Evolutionary conservation across 2,797 vertebrate species (phyloP).

Genomic region (Myiotriccus ornatus): DNA sequence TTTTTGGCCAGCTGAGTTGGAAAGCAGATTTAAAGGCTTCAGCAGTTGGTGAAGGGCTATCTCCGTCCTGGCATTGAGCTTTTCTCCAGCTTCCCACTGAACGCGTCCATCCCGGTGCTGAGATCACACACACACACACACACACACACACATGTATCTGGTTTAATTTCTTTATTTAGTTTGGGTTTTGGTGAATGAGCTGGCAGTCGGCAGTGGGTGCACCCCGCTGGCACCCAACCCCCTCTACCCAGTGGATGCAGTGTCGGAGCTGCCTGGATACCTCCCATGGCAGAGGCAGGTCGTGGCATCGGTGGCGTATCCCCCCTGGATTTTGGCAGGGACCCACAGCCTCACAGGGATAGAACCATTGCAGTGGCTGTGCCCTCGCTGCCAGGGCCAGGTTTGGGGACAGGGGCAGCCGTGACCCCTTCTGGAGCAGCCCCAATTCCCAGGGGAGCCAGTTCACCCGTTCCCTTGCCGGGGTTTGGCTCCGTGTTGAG

Average conservation of each 20-base stretch:
- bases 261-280: neutral
- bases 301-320: fast-evolving
- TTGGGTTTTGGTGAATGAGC: neutral
- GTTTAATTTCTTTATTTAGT: neutral
- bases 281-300: neutral
- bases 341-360: fast-evolving
- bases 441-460: neutral
- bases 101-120: fast-evolving
- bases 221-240: neutral
- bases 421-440: neutral
- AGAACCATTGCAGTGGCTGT: fast-evolving
- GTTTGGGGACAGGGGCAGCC: neutral
- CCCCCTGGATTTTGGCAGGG: neutral
- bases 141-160: fast-evolving
- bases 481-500: neutral
- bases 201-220: neutral
- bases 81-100: neutral
- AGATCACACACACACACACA: fast-evolving
- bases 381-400: neutral
- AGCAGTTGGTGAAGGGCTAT: neutral
- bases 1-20: neutral
- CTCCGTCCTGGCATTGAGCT: neutral
- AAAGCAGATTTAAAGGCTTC: neutral
- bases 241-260: neutral
- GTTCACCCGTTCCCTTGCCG: neutral